Evolutionary conservation across 2,888 invertebrate species (phyloP).

Genomic region (Xylophagus ater): DNA sequence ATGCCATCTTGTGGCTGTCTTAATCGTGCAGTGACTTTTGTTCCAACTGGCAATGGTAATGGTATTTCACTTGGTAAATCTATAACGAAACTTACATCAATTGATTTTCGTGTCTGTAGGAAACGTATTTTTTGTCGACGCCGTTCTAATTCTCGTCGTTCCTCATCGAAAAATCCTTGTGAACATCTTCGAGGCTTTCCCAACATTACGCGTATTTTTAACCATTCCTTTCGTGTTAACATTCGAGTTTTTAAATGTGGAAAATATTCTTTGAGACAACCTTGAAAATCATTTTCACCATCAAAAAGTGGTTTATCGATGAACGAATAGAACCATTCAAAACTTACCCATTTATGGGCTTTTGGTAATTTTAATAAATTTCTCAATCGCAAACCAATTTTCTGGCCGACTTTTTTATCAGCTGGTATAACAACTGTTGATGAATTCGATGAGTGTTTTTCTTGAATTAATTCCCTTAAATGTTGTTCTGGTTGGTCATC

Average conservation of each 20-base stretch:
- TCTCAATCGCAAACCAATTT: conserved; percentile 75
- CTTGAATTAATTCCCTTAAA: background rate
- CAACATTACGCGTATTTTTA: conserved; percentile 88
- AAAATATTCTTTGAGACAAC: conserved; percentile 86
- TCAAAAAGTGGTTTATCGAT: conserved; percentile 90
- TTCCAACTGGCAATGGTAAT: conserved; percentile 86
- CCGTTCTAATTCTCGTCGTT: conserved; percentile 77
- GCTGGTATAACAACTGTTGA: conserved; percentile 41
- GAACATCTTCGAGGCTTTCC: conserved; percentile 94
- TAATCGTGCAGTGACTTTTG: conserved; percentile 83
- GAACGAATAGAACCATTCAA: conserved; percentile 99
- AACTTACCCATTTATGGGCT: conserved; percentile 98
- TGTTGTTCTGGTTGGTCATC: conserved; percentile 4
- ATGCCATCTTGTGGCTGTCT: conserved; percentile 90
- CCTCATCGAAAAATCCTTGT: conserved; percentile 91
- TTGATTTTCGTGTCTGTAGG: conserved; percentile 82
- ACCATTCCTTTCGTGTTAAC: conserved; percentile 87
- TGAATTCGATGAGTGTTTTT: conserved; percentile 6
- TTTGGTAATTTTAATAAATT: conserved; percentile 95
- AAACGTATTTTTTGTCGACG: conserved; percentile 86
- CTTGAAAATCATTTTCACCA: conserved; percentile 92
- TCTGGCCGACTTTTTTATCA: conserved; percentile 78
- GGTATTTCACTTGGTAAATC: conserved; percentile 93
- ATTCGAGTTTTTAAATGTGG: conserved; percentile 79
- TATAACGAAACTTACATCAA: conserved; percentile 64